Percentiles rank a stretch among this genome's conserved stretches.
These are phyloP conservation scores for Cosmia pyralina DNA, from an alignment of 2,888 invertebrate genomes.

Conservation along the genomic window DNA sequence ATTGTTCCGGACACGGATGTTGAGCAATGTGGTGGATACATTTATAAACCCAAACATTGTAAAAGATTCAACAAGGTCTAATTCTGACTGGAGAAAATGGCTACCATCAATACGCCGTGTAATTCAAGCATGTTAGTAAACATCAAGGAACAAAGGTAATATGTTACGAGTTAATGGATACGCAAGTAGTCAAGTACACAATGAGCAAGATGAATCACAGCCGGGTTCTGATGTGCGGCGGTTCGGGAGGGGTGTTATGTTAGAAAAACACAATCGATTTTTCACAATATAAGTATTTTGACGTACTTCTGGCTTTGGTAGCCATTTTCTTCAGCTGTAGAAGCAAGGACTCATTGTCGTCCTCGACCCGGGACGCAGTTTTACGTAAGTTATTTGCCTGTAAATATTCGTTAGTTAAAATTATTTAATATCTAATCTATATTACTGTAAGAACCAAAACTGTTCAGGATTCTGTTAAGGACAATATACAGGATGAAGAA, in stretches of 20 bases:
- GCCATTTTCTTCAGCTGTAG: slow-evolving; percentile 99
- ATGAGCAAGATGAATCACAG: slow-evolving; percentile 71
- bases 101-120: slow-evolving; percentile 86
- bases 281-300: slow-evolving; percentile 82
- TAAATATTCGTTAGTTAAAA: slow-evolving; percentile 88
- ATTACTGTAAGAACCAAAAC: slow-evolving; percentile 61
- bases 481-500: slow-evolving; percentile 61
- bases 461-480: slow-evolving; percentile 55
- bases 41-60: slow-evolving; percentile 68
- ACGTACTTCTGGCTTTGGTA: slow-evolving; percentile 95
- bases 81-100: slow-evolving; percentile 88
- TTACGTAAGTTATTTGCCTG: slow-evolving; percentile 96
- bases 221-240: slow-evolving; percentile 60
- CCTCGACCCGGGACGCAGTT: slow-evolving; percentile 97
- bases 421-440: slow-evolving; percentile 68
- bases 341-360: slow-evolving; percentile 98
- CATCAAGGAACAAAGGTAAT: slow-evolving; percentile 66
- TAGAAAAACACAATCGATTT: slow-evolving; percentile 80
- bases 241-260: slow-evolving; percentile 70
- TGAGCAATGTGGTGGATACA: slow-evolving; percentile 55
- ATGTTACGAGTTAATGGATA: slow-evolving; percentile 56
- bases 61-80: slow-evolving; percentile 67
- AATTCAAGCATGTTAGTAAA: slow-evolving; percentile 83
- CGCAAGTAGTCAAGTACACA: slow-evolving; percentile 66
- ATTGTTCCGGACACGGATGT: slow-evolving; percentile 51